Evolutionary conservation across 2,888 invertebrate genomes (phyloP).

Genomic region (Lasioglossum vierecki): DNA sequence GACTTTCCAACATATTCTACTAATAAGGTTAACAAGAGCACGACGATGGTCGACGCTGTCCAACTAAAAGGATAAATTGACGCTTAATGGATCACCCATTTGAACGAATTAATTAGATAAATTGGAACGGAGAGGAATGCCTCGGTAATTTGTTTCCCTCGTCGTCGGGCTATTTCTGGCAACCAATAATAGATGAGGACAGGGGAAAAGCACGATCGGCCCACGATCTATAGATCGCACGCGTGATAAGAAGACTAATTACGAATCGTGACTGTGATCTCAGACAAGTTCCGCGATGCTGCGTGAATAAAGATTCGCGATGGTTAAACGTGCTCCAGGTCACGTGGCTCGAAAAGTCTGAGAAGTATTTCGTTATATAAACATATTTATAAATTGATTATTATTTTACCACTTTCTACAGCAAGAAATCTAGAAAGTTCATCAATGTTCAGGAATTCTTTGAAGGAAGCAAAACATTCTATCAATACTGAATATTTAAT

Average conservation of each 20-base stretch:
- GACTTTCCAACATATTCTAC: neutral
- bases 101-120: neutral
- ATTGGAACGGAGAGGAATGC: slow-evolving; percentile 4
- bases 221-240: slow-evolving; percentile 32
- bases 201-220: slow-evolving; percentile 33
- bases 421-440: too few relatives aligned
- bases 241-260: slow-evolving; percentile 54
- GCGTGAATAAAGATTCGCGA: slow-evolving; percentile 31
- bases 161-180: neutral
- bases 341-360: neutral
- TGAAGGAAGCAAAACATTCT: too few relatives aligned
- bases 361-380: neutral
- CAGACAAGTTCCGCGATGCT: slow-evolving; percentile 22
- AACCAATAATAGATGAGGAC: neutral
- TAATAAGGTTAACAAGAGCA: slow-evolving; percentile 2
- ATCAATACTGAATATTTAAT: too few relatives aligned
- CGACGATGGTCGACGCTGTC: neutral
- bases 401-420: neutral
- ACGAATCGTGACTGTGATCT: slow-evolving; percentile 33
- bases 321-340: neutral
- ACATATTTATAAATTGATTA: neutral
- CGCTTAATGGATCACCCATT: neutral
- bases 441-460: too few relatives aligned
- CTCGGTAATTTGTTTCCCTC: slow-evolving; percentile 3
- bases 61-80: neutral